These are phyloP conservation scores for Trichomycterus rosablanca DNA, from an alignment of 2,113 vertebrate species.

Conservation along the genomic window DNA sequence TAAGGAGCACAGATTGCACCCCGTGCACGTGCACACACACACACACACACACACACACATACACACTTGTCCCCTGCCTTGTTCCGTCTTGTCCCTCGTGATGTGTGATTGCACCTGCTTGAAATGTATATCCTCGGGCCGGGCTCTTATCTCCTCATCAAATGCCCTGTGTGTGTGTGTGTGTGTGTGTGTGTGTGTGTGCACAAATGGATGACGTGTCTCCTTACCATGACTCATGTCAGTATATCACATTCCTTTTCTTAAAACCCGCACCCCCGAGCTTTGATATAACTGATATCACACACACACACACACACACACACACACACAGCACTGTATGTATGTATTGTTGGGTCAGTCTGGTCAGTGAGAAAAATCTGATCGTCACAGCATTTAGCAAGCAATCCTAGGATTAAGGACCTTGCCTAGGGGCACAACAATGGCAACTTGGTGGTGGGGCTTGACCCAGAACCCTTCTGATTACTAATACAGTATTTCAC, in stretches of 20 bases:
- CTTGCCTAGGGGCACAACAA: too few relatives aligned
- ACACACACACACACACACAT: constrained; percentile 2
- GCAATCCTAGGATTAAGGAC: too few relatives aligned
- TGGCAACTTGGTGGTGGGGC: too few relatives aligned
- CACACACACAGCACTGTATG: too few relatives aligned
- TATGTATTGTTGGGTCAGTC: too few relatives aligned
- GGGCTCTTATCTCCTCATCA: constrained; percentile 58
- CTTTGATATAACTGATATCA: constrained; percentile 27
- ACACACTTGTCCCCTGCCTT: constrained; percentile 31
- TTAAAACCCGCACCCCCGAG: not conserved
- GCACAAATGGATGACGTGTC: constrained; percentile 44
- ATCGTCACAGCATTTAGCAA: too few relatives aligned
- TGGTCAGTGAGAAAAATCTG: too few relatives aligned
- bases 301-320: constrained; percentile 13
- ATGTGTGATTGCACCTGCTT: constrained; percentile 65
- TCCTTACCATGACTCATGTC: constrained; percentile 43
- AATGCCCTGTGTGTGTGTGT: constrained; percentile 35
- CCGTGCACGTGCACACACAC: not conserved
- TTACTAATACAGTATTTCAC: too few relatives aligned
- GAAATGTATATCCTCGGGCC: constrained; percentile 63
- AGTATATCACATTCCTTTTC: constrained; percentile 28
- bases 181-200: constrained; percentile 26
- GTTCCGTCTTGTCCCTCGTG: constrained; percentile 49
- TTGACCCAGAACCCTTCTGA: too few relatives aligned
- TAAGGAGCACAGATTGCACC: constrained; percentile 54